phyloP scores from a whole-genome alignment of 2,888 invertebrate genomes.

The Creontiades dilutus region DNA sequence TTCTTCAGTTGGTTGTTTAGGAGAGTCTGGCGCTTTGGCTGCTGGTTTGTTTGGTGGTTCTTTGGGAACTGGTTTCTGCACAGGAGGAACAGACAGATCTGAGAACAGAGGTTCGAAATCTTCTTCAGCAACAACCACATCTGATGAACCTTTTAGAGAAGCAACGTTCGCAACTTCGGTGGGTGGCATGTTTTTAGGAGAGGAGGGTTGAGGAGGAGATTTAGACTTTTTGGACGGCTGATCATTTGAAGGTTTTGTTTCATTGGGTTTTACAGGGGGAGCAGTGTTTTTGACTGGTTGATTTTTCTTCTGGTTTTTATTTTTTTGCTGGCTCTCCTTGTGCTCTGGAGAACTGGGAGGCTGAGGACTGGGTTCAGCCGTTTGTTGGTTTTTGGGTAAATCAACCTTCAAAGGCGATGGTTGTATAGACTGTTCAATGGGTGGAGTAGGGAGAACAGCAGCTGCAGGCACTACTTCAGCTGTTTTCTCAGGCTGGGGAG shows the following conservation, averaged over 20 bases:
- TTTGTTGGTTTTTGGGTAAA: constrained; percentile 5
- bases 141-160: neutral
- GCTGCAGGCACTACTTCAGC: neutral
- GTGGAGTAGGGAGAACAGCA: neutral
- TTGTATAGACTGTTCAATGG: neutral
- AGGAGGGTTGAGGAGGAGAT: neutral
- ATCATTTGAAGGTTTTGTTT: neutral
- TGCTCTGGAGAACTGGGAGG: neutral
- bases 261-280: neutral
- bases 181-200: neutral
- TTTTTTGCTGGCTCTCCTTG: neutral
- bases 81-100: neutral
- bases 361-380: neutral
- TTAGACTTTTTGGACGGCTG: neutral
- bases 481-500: neutral
- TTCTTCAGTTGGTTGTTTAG: neutral
- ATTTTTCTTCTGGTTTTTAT: constrained; percentile 13
- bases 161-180: constrained; percentile 17
- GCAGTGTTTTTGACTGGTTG: neutral
- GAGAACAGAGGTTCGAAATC: constrained; percentile 59
- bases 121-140: neutral
- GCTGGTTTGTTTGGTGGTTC: neutral
- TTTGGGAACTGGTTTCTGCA: neutral
- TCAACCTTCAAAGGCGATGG: neutral
- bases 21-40: neutral